These are phyloP conservation scores for Acronicta alni DNA, from an alignment of 2,888 invertebrate genomes.

Conservation along the genomic window DNA sequence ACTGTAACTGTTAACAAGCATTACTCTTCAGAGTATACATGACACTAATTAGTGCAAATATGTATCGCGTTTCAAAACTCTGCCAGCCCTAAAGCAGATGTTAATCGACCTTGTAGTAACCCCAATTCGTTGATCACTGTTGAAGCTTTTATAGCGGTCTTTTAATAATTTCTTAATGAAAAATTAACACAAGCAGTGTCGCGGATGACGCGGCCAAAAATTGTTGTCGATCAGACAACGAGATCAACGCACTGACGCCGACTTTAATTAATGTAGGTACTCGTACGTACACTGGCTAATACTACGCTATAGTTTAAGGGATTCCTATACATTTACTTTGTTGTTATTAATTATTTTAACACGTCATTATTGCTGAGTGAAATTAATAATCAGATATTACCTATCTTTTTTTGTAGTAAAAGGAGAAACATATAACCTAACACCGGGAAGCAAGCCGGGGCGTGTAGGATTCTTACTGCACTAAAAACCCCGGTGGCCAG, in stretches of 20 bases:
- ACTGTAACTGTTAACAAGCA: background rate
- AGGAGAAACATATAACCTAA: too few species aligned
- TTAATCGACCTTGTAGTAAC: conserved; percentile 76
- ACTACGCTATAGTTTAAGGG: conserved; percentile 23
- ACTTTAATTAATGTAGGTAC: conserved; percentile 44
- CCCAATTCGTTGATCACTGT: conserved; percentile 77
- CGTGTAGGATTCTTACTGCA: too few species aligned
- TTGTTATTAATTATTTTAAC: conserved; percentile 11
- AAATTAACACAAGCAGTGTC: conserved; percentile 79
- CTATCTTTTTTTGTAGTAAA: too few species aligned
- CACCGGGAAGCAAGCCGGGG: too few species aligned
- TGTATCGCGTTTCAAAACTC: conserved; percentile 20
- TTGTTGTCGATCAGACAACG: conserved; percentile 55
- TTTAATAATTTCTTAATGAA: conserved; percentile 80
- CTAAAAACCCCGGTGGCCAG: too few species aligned
- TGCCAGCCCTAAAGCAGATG: conserved; percentile 66
- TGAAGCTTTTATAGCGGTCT: conserved; percentile 75
- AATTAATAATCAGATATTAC: too few species aligned
- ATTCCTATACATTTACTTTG: conserved; percentile 19
- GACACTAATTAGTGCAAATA: conserved; percentile 40
- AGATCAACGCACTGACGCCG: conserved; percentile 47
- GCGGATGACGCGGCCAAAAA: conserved; percentile 74
- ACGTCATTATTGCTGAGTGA: too few species aligned
- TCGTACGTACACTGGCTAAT: conserved; percentile 22
- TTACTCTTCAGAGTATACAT: conserved; percentile 16